These are phyloP conservation scores for Drosophila birchii DNA, from an alignment of 2,888 invertebrate genomes.

Conservation along the genomic window DNA sequence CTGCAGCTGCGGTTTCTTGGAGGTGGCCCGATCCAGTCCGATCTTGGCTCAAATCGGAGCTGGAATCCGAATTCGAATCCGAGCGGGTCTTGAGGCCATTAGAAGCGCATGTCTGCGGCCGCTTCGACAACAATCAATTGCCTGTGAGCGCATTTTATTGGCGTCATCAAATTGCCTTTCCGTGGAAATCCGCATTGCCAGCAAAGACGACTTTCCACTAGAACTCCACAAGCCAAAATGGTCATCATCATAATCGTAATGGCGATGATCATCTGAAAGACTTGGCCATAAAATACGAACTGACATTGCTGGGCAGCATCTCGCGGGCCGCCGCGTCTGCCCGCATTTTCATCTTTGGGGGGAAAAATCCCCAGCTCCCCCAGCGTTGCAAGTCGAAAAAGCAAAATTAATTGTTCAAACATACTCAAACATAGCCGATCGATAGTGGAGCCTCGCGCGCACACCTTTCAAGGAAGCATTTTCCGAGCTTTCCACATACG, in stretches of 20 bases:
- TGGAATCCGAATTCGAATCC: conserved; percentile 22
- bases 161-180: conserved; percentile 79
- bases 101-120: conserved; percentile 72
- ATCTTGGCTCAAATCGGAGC: conserved; percentile 6
- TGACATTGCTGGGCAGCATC: conserved; percentile 42
- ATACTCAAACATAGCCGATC: conserved; percentile 38
- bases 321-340: conserved; percentile 49
- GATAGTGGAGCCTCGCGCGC: conserved; percentile 9
- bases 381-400: conserved; percentile 63
- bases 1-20: conserved; percentile 53
- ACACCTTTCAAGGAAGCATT: conserved; percentile 77
- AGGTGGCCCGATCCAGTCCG: conserved; percentile 37
- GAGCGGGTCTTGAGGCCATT: conserved; percentile 53
- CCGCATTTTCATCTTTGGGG: conserved; percentile 65
- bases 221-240: conserved; percentile 68
- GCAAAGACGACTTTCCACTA: conserved; percentile 70
- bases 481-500: conserved; percentile 50
- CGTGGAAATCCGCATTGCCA: conserved; percentile 72
- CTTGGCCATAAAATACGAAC: conserved; percentile 70
- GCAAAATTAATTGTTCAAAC: conserved; percentile 79
- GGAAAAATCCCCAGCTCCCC: conserved; percentile 57
- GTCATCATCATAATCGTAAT: conserved; percentile 59
- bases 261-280: conserved; percentile 38
- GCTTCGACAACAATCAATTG: conserved; percentile 77
- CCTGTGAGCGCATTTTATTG: conserved; percentile 77